phyloP scores from a whole-genome alignment of 2,113 vertebrate species.

The Marcusenius ussheri region DNA sequence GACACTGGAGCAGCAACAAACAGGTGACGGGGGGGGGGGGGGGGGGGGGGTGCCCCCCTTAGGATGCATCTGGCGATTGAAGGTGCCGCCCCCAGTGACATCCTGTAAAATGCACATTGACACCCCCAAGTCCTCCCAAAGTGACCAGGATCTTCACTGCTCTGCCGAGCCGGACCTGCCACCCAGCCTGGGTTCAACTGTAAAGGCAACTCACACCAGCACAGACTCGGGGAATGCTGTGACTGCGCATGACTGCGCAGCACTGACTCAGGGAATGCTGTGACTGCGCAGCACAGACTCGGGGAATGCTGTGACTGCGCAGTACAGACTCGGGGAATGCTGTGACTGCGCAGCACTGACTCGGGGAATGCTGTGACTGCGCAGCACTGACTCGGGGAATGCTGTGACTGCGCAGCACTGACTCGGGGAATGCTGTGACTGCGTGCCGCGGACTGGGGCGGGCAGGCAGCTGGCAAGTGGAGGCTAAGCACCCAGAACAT shows the following conservation, averaged over 20 bases:
- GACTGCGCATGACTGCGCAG: no score
- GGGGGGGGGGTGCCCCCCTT: background rate
- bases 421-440: background rate
- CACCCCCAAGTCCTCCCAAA: background rate
- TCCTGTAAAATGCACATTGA: background rate
- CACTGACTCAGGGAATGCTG: background rate
- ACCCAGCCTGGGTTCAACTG: background rate
- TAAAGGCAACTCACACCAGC: background rate
- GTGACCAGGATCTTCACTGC: background rate
- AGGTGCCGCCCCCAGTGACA: background rate
- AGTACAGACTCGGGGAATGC: background rate
- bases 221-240: background rate
- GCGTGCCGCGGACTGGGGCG: background rate
- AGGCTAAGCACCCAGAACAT: background rate
- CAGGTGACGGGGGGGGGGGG: background rate
- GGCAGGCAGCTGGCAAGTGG: background rate
- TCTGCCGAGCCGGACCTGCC: background rate
- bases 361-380: background rate
- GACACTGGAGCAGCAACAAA: conserved; percentile 18
- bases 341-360: background rate
- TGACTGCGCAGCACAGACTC: background rate
- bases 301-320: background rate
- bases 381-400: background rate
- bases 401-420: background rate
- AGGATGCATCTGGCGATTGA: background rate